Conservation (phyloP, 2,113 vertebrate genomes). For the Mormyrus lacerda region DNA sequence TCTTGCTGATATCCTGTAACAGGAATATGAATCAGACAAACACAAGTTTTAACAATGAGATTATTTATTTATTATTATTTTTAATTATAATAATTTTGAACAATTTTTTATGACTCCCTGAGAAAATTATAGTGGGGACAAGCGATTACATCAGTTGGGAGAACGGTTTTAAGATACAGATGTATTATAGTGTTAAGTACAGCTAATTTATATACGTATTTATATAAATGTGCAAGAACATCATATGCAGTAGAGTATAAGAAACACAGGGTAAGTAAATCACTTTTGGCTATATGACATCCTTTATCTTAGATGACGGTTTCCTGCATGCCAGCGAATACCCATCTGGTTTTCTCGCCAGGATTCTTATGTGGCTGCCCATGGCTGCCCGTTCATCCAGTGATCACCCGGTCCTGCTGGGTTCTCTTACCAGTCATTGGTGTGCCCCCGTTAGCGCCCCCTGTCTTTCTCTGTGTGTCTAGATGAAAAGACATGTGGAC, state of each 20-base stretch:
- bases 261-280: not conserved
- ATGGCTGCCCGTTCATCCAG: not conserved
- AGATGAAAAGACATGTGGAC: slow-evolving; percentile 98
- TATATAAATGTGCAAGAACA: not conserved
- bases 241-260: not conserved
- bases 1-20: slow-evolving; percentile 19
- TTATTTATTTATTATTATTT: not conserved
- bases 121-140: not conserved
- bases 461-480: slow-evolving; percentile 62
- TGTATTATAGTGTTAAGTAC: not conserved
- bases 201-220: not conserved
- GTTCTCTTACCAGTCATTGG: slow-evolving; percentile 54
- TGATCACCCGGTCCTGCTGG: slow-evolving; percentile 39
- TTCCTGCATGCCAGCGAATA: not conserved
- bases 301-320: not conserved
- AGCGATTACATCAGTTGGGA: not conserved
- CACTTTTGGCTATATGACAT: not conserved
- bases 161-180: not conserved
- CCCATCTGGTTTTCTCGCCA: slow-evolving; percentile 20
- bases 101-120: not conserved
- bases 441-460: slow-evolving; percentile 59
- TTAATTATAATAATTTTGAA: not conserved
- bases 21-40: slow-evolving; percentile 8
- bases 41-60: not conserved
- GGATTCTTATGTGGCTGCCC: not conserved